These are phyloP conservation scores for Felis catus DNA, from an alignment of 2,113 vertebrate species.

Conservation along the genomic window F.catus_Fca126_mat1.0 CM031411.1:30130001-30130500, in stretches of 20 bases:
- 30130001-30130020: conserved; percentile 59
- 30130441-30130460: neutral
- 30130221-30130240: neutral
- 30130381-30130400: neutral
- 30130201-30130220: conserved; percentile 33
- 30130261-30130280: neutral
- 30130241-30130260: conserved; percentile 38
- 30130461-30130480: neutral
- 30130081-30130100: neutral
- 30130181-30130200: neutral
- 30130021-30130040: conserved; percentile 36
- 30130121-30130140: conserved; percentile 1
- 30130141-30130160: neutral
- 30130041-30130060: conserved; percentile 25
- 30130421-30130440: neutral
- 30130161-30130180: neutral
- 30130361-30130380: neutral
- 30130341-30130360: conserved; percentile 18
- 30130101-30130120: conserved; percentile 35
- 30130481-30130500: conserved; percentile 38
- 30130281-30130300: neutral
- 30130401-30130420: conserved; percentile 32
- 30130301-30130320: conserved; percentile 15
- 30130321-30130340: neutral
- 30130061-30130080: conserved; percentile 22